These are phyloP conservation scores for Scolopax bukidnonensis DNA, from an alignment of 2,797 vertebrate species.

Conservation along the genomic window DNA sequence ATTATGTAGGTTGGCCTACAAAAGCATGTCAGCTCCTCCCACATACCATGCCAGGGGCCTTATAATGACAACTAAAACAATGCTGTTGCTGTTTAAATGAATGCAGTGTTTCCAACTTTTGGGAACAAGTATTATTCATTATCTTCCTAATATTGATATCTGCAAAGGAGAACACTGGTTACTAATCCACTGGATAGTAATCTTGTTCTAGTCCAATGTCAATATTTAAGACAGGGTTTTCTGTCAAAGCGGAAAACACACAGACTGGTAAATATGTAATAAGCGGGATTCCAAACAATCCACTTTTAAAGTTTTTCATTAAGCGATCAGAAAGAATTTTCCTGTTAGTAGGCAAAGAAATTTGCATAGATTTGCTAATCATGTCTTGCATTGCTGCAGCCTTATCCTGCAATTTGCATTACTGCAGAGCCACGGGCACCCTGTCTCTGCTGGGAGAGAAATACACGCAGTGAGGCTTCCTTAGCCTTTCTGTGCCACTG, in stretches of 20 bases:
- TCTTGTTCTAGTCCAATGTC: not conserved
- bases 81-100: not conserved
- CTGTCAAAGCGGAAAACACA: not conserved
- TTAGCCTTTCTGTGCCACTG: not conserved
- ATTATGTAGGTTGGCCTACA: slow-evolving; percentile 22
- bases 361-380: not conserved
- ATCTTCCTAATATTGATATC: not conserved
- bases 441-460: not conserved
- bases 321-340: not conserved
- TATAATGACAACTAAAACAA: slow-evolving; percentile 31
- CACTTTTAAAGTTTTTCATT: not conserved
- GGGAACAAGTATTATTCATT: not conserved
- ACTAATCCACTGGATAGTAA: not conserved
- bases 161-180: not conserved
- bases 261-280: not conserved
- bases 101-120: not conserved
- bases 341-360: not conserved
- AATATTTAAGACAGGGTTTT: not conserved
- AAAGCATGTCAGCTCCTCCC: slow-evolving; percentile 39
- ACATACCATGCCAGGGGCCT: not conserved
- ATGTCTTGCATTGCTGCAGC: not conserved
- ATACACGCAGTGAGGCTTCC: not conserved
- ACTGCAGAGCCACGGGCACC: not conserved
- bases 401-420: not conserved
- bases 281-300: not conserved